These are phyloP conservation scores for Gortyna flavago DNA, from an alignment of 2,888 invertebrate species.

Conservation along the genomic window DNA sequence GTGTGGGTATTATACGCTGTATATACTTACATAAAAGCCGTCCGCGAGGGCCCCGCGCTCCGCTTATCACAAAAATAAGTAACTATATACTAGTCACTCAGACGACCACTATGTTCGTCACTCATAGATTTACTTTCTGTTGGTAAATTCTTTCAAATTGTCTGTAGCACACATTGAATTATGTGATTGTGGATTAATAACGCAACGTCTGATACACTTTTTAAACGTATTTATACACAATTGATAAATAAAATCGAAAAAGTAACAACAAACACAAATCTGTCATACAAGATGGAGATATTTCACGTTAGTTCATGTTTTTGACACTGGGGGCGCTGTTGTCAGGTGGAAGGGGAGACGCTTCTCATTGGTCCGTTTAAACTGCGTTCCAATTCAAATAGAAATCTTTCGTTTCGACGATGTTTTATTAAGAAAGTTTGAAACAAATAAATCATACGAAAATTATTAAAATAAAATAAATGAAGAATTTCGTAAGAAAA, in stretches of 20 bases:
- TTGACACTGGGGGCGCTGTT: constrained; percentile 86
- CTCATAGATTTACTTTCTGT: constrained; percentile 81
- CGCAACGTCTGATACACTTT: constrained; percentile 76
- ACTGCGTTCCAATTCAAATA: constrained; percentile 77
- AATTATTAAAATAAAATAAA: constrained; percentile 4
- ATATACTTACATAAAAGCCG: constrained; percentile 87
- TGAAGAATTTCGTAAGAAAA: background rate
- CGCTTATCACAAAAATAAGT: constrained; percentile 91
- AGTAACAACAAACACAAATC: constrained; percentile 91
- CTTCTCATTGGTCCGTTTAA: constrained; percentile 76
- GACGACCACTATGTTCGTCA: constrained; percentile 87
- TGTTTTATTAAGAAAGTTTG: background rate
- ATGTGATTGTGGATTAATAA: constrained; percentile 67
- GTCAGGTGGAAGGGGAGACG: constrained; percentile 77
- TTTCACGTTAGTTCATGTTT: constrained; percentile 88
- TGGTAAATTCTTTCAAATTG: constrained; percentile 69
- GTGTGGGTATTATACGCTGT: constrained; percentile 75
- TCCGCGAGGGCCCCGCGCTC: constrained; percentile 87
- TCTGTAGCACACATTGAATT: constrained; percentile 70
- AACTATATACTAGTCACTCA: constrained; percentile 89
- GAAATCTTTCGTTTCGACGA: constrained; percentile 27
- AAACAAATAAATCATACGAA: constrained; percentile 9
- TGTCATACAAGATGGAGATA: constrained; percentile 92
- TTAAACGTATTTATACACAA: constrained; percentile 78
- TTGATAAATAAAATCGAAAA: constrained; percentile 83